Conservation (phyloP, 2,113 vertebrate species). For the Lepisosteus oculatus region DNA sequence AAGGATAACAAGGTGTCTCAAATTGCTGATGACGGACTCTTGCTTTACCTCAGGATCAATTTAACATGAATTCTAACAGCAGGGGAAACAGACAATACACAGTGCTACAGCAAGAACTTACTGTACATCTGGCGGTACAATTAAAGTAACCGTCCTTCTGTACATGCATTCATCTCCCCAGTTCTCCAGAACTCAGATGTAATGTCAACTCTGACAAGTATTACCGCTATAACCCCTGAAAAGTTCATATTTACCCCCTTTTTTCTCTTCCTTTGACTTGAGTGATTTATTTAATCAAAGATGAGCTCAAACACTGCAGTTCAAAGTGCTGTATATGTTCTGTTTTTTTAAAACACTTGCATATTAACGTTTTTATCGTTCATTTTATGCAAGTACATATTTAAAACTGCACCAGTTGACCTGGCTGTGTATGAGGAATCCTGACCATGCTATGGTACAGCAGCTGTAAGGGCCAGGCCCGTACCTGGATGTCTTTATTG, state of each 20-base stretch:
- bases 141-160: slow-evolving; percentile 55
- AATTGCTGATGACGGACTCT: slow-evolving; percentile 55
- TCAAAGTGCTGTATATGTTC: slow-evolving; percentile 2
- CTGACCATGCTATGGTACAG: neutral
- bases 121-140: slow-evolving; percentile 63
- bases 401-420: too few relatives aligned
- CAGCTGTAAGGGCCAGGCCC: neutral
- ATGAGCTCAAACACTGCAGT: neutral
- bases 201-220: slow-evolving; percentile 56
- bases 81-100: slow-evolving; percentile 26
- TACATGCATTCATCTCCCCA: slow-evolving; percentile 62
- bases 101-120: slow-evolving; percentile 37
- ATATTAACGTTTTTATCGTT: too few relatives aligned
- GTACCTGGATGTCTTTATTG: slow-evolving; percentile 60
- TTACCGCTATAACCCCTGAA: slow-evolving; percentile 39
- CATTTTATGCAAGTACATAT: too few relatives aligned
- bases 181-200: slow-evolving; percentile 64
- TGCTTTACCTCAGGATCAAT: slow-evolving; percentile 46
- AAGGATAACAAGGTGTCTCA: slow-evolving; percentile 64
- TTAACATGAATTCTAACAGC: slow-evolving; percentile 64
- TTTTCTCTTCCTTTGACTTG: too few relatives aligned
- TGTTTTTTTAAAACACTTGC: slow-evolving; percentile 19
- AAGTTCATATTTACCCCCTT: slow-evolving; percentile 30
- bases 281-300: too few relatives aligned
- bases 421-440: too few relatives aligned